Base-by-base conservation (phyloP, 2,113 vertebrate genomes). In the Spea multiplicata region DNA sequence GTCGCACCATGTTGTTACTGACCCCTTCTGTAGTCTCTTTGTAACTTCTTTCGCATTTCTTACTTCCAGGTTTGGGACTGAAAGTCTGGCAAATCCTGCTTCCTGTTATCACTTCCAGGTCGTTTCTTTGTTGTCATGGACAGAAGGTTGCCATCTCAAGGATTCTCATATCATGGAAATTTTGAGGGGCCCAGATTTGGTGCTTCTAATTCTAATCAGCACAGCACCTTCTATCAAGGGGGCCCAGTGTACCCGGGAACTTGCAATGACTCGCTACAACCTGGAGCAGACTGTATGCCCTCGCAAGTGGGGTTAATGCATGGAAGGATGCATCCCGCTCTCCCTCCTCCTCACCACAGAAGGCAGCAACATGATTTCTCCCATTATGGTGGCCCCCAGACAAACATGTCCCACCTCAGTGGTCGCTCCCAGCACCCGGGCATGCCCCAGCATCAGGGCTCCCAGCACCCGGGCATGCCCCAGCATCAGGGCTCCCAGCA, bases 401-500 rank as follows among this genome's bases (percentile, higher is more conserved):
- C 5, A 5, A 4, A 17, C 4, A 2, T 30, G 30, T 30, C 30
- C 30, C 30, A 30, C 85, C 84, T 6, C 84, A 83, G 52, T 53
- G 13, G 13, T 85, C 84, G 65, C 73, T 30, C 30, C 30, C 30
- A 30, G 30, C 30, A 30, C 5, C 48, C 47, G 64, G 71, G 50
- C 82, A 49, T 80, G 82, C 61, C 76, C 79, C 81, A 47, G 6
- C 45, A 47, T 6, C 7, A 6, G 8, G 8, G 52, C 77, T 78
- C 12, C 82, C 87, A 12, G 83, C 81, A 55, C 81, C 8, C 71
- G 57, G 5, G 14, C 13, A 46, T 50, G 4, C 14, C n/a, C 67
- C 46, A 69, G 30, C 65, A 67, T 30, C 82, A 0, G 83, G 82
- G 46, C 83, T 85, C 55, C 72, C 61, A 6, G 45, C 50, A 17